These are phyloP conservation scores for Megalopta genalis DNA, from an alignment of 1,140 invertebrate species.

Conservation along the genomic window DNA sequence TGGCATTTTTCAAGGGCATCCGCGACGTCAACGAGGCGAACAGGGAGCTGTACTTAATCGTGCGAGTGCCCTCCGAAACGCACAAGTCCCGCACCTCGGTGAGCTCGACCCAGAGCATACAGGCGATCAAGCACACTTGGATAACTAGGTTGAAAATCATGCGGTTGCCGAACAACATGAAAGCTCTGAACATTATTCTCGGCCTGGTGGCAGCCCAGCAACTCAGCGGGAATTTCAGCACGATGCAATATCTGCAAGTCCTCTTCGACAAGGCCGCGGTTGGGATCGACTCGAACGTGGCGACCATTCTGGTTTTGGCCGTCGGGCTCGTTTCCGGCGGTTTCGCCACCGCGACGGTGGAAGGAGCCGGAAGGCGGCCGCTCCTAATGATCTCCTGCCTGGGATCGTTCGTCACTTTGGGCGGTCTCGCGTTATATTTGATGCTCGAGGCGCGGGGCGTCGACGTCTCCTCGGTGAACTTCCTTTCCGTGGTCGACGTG, in stretches of 20 bases:
- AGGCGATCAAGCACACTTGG: conserved; percentile 62
- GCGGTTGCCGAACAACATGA: conserved; percentile 81
- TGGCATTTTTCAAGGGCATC: conserved; percentile 83
- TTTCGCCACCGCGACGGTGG: conserved; percentile 84
- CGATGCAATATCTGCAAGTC: conserved; percentile 87
- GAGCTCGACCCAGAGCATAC: conserved; percentile 32
- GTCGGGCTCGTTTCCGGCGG: conserved; percentile 85
- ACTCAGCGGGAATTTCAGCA: conserved; percentile 88
- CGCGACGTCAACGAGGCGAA: conserved; percentile 78
- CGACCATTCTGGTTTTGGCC: conserved; percentile 85
- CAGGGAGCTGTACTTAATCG: conserved; percentile 83
- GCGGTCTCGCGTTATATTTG: conserved; percentile 83
- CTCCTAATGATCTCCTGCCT: conserved; percentile 84
- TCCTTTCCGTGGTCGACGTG: conserved; percentile 84
- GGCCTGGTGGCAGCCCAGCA: conserved; percentile 88
- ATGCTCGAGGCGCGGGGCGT: conserved; percentile 72
- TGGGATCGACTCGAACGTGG: conserved; percentile 79
- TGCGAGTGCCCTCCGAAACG: conserved; percentile 73
- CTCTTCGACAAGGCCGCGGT: conserved; percentile 85
- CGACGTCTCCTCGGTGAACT: conserved; percentile 75
- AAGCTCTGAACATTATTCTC: conserved; percentile 85
- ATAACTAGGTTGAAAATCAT: conserved; percentile 50
- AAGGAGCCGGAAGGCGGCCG: conserved; percentile 85
- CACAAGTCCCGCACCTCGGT: conserved; percentile 73
- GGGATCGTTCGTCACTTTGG: conserved; percentile 81